These are phyloP conservation scores for Gnatocerus cornutus DNA, from an alignment of 2,888 invertebrate species.

Conservation along the genomic window DNA sequence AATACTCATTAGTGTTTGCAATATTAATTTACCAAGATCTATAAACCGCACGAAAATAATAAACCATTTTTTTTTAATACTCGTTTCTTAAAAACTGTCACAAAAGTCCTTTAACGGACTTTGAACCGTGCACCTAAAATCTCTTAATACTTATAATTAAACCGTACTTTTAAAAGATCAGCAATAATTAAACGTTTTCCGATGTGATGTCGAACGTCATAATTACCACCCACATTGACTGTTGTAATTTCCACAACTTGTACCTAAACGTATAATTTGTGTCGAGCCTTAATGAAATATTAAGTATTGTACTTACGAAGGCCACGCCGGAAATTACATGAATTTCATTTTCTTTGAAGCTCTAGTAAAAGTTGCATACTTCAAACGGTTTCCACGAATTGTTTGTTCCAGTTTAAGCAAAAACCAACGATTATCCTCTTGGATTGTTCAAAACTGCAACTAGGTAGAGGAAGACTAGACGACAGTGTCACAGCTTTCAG, in stretches of 20 bases:
- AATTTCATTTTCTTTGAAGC: conserved; percentile 22
- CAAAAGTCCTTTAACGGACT: too few relatives aligned
- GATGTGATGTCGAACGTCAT: conserved; percentile 31
- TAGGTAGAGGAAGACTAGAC: conserved; percentile 88
- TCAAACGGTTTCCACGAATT: neutral
- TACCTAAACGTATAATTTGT: conserved; percentile 38
- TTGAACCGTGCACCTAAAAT: too few relatives aligned
- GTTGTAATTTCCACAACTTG: conserved; percentile 28
- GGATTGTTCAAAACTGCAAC: conserved; percentile 92
- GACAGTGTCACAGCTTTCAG: conserved; percentile 91
- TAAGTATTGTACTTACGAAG: conserved; percentile 33
- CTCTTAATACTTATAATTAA: too few relatives aligned
- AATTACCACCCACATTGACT: conserved; percentile 38
- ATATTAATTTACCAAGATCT: too few relatives aligned
- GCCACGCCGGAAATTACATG: conserved; percentile 39
- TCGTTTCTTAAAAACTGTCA: too few relatives aligned
- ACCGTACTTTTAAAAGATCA: neutral
- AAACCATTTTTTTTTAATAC: too few relatives aligned
- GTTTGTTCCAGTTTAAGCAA: conserved; percentile 78
- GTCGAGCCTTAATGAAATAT: conserved; percentile 39
- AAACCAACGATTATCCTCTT: conserved; percentile 87
- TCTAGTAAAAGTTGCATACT: conserved; percentile 19
- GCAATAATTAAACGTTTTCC: conserved; percentile 10
- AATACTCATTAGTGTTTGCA: too few relatives aligned
- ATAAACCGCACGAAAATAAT: too few relatives aligned